Base-by-base conservation (phyloP, 2,888 invertebrate species). In the Perizoma affinitatum region DNA sequence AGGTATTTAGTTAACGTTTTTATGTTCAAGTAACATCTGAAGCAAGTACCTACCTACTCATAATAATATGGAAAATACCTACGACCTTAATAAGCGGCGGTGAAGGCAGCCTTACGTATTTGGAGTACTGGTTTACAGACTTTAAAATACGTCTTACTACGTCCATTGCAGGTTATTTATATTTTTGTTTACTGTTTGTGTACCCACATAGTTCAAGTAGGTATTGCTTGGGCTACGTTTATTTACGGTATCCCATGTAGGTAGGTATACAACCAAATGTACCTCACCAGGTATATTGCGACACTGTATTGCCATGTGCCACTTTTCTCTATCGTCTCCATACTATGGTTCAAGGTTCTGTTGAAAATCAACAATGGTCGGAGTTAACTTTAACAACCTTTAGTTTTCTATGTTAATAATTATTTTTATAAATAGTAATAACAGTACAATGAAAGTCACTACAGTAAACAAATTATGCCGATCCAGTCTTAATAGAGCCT, bases 281-380 rank as follows among this genome's bases (percentile, higher is more conserved):
- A 33, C 22, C 22, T 22, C 22, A 3, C 1, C 3, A 2, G 22
- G 3, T 22, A 33, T 22, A 11, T 38, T 46, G 36, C n/a, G 40
- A 40, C 22, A 48, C 42, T 11, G 33, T 11, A 34, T 48, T 42
- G 11, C 34, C 22, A 10, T 74, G 78, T 70, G 72, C 78, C 70
- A 79, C 80, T 81, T 83, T 81, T 78, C 69, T 74, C 76, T 69
- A 80, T 79, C 79, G 79, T 69, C 80, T 76, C 76, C 75, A 71
- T 62, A 63, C 1, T 69, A 69, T 22, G 22, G 22, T 22, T 66
- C 70, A 72, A 70, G 58, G 70, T 66, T 62, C 60, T 56, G 58
- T 61, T 5, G 10, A 48, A 11, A 48, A 35, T 48, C 36, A 36
- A 44, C 44, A 22, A 3, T 22, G 22, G 22, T 42, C 10, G 42